Percentiles rank a stretch among this genome's conserved stretches.
Conservation (phyloP, 1,140 invertebrate genomes). For the Sweltsa coloradensis region DNA sequence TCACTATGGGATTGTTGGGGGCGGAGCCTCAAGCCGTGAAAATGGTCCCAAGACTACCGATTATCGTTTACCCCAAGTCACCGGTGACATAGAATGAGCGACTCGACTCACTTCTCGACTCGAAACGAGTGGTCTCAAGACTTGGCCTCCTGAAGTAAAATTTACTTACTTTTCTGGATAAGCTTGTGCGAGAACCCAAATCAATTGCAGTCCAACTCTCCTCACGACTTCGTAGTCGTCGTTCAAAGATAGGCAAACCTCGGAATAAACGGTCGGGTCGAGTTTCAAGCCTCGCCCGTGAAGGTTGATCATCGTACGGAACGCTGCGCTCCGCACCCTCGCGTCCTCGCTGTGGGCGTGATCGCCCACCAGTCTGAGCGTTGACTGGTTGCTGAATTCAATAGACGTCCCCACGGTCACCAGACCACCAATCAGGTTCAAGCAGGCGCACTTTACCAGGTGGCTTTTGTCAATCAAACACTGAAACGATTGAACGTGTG, state of each 20-base stretch:
- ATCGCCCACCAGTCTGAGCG: constrained; percentile 56
- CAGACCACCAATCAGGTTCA: constrained; percentile 57
- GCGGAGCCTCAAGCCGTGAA: too few relatives aligned
- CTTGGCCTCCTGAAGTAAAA: too few relatives aligned
- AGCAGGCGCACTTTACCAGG: constrained; percentile 62
- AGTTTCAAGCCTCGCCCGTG: constrained; percentile 69
- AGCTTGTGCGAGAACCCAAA: constrained; percentile 72
- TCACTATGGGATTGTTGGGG: too few relatives aligned
- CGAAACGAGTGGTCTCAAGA: too few relatives aligned
- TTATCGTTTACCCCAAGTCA: too few relatives aligned
- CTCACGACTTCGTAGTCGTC: constrained; percentile 94
- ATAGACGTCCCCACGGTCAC: constrained; percentile 36
- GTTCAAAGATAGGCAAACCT: constrained; percentile 67
- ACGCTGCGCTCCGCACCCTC: constrained; percentile 74
- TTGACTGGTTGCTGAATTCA: constrained; percentile 34
- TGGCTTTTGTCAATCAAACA: constrained; percentile 60
- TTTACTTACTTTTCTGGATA: constrained; percentile 71
- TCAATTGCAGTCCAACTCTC: constrained; percentile 68
- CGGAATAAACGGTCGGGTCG: constrained; percentile 63
- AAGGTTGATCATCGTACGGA: constrained; percentile 59
- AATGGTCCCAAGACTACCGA: too few relatives aligned
- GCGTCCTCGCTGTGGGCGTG: constrained; percentile 84
- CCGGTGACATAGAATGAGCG: too few relatives aligned
- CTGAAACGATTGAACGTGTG: too few relatives aligned
- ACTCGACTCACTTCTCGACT: too few relatives aligned